These are phyloP conservation scores for Microctenopoma stevenorrisi DNA, from an alignment of 2,797 vertebrate species.

Conservation along the genomic window DNA sequence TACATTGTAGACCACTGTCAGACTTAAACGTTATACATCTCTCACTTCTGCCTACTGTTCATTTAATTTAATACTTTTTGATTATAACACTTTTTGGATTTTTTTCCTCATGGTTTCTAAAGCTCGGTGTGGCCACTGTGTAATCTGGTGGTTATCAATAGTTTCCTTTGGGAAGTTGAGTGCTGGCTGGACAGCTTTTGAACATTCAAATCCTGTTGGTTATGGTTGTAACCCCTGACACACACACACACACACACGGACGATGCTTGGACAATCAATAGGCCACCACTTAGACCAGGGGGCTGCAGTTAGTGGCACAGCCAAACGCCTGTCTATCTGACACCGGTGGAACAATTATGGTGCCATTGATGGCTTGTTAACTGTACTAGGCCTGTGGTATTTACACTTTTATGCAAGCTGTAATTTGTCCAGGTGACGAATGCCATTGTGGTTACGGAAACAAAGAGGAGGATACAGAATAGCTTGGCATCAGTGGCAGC, in stretches of 20 bases:
- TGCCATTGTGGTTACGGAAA: slow-evolving; percentile 18
- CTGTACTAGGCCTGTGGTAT: slow-evolving; percentile 18
- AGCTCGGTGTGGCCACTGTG: not conserved
- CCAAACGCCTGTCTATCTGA: slow-evolving; percentile 37
- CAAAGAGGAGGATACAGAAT: not conserved
- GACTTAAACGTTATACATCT: not conserved
- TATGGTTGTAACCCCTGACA: slow-evolving; percentile 20
- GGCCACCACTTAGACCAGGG: slow-evolving; percentile 55
- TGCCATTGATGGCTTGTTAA: slow-evolving; percentile 58
- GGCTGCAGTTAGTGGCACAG: slow-evolving; percentile 40
- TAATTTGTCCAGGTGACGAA: slow-evolving; percentile 34
- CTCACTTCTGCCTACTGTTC: not conserved
- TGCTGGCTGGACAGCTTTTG: not conserved
- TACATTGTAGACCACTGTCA: not conserved
- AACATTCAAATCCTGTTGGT: slow-evolving; percentile 33
- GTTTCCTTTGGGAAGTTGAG: slow-evolving; percentile 5
- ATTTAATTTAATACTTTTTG: no score
- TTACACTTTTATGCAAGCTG: slow-evolving; percentile 33
- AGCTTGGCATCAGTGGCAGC: slow-evolving; percentile 2
- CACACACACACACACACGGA: not conserved
- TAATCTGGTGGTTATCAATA: not conserved
- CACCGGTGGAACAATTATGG: slow-evolving; percentile 59
- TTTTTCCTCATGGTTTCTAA: not conserved
- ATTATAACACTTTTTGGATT: not conserved
- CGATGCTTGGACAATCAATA: slow-evolving; percentile 54